Evolutionary conservation across 2,113 vertebrate species (phyloP), one percentile per base, ranked within the genome.

Genomic region (Sialia sialis): DNA sequence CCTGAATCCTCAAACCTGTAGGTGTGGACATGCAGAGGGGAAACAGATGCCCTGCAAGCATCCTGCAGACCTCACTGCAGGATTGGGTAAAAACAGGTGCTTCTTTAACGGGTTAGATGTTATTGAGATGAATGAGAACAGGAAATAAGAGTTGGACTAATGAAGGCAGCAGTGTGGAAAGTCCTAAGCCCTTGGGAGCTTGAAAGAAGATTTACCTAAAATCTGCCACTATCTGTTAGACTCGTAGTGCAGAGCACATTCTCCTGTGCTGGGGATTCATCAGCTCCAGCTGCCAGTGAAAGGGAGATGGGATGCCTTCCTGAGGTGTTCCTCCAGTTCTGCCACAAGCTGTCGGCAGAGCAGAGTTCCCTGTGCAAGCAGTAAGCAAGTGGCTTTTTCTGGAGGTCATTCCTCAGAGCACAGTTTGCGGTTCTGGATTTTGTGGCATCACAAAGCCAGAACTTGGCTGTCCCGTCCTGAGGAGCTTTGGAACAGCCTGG

Each of bases 211-310:
- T 92, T 92, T 91, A 75, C 67, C 51, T 38, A 77, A 74, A 56
- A 74, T 44, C 90, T 96, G 90, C 90, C 87, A 87, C 82, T 79
- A 91, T 82, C 62, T 60, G 56, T 84, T 92, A 87, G 52, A 58
- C 60, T 72, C 0, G 0, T 4, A 72, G 60, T 0, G 3, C 59
- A 27, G 55, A 74, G 64, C 75, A 56, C 1, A 1, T 77, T 64
- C n/a, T 84, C 32, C 46, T 58, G 34, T 0, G 0, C 84, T 2
- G 4, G 52, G 34, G 60, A 73, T 87, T 84, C 78, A 34, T 58
- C 81, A 67, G 66, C n/a, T 85, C 66, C 70, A 72, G 86, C 83
- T 87, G 81, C 69, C 74, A 72, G 52, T 11, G 20, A 54, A 88
- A 73, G 9, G 13, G 59, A 83, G 70, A 36, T 1, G 14, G 21